Conservation (phyloP, 2,113 vertebrate genomes). For the Irena cyanogastra region DNA sequence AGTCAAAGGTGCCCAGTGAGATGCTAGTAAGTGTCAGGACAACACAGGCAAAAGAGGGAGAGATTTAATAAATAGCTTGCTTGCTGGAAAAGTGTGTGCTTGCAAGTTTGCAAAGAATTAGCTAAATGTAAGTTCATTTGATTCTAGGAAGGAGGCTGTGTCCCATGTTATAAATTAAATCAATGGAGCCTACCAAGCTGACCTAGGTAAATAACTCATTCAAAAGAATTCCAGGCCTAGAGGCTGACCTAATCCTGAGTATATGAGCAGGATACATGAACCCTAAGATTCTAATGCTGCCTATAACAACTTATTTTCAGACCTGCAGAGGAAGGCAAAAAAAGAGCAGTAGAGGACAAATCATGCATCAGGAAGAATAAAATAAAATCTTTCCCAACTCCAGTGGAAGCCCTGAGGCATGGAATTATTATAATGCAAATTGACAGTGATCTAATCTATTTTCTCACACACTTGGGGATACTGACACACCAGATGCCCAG, state of each 20-base stretch:
- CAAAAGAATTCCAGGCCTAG: background rate
- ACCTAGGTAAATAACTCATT: background rate
- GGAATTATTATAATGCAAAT: conserved; percentile 35
- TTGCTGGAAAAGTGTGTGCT: background rate
- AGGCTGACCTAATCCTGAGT: background rate
- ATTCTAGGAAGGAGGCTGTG: background rate
- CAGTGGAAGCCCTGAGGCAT: conserved; percentile 25
- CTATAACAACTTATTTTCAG: background rate
- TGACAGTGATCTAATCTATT: conserved; percentile 26
- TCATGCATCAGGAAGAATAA: background rate
- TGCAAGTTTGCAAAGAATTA: background rate
- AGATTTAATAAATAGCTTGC: background rate
- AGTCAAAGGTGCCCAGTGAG: background rate
- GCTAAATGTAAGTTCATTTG: background rate
- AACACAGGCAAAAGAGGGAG: background rate
- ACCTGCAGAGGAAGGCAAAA: background rate
- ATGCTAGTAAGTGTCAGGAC: background rate
- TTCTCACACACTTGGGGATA: conserved; percentile 21
- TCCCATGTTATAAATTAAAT: background rate
- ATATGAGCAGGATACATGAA: background rate
- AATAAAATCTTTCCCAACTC: background rate
- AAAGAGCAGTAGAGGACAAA: background rate
- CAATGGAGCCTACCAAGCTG: background rate
- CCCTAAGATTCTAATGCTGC: background rate
- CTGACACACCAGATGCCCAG: conserved; percentile 12